phyloP scores from a whole-genome alignment of 1,140 invertebrate species.

The Dendrolimus punctatus region DNA sequence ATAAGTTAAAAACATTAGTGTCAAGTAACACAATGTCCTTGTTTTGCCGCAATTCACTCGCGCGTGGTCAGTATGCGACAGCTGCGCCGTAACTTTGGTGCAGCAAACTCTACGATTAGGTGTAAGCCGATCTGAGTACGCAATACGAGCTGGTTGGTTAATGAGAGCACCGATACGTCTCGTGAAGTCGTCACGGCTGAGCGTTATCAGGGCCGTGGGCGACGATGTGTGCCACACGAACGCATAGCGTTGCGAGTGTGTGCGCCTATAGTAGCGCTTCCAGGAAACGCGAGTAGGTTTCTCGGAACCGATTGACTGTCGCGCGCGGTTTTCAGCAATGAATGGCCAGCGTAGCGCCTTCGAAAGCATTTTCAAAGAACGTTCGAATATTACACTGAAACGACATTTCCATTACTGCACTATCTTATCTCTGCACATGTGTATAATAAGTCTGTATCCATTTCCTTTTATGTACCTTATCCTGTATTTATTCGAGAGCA shows the following conservation, averaged over 20 bases:
- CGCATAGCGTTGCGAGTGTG: constrained; percentile 29
- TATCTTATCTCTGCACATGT: background rate
- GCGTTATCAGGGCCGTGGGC: constrained; percentile 59
- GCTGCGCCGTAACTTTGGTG: constrained; percentile 18
- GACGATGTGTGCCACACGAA: constrained; percentile 40
- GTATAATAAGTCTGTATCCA: too few species aligned
- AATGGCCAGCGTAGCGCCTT: constrained; percentile 38
- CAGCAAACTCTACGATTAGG: constrained; percentile 60
- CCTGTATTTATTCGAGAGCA: too few species aligned
- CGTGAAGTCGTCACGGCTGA: constrained; percentile 44
- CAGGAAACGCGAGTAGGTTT: constrained; percentile 64
- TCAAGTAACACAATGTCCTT: background rate
- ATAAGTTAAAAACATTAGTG: too few species aligned
- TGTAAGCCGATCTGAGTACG: constrained; percentile 56
- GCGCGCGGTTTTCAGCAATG: constrained; percentile 61
- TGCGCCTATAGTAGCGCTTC: constrained; percentile 60
- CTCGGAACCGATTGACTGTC: constrained; percentile 60
- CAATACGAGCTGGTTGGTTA: constrained; percentile 52
- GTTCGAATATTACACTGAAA: background rate
- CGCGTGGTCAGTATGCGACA: background rate
- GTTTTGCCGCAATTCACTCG: background rate
- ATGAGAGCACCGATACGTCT: constrained; percentile 59
- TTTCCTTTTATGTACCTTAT: too few species aligned
- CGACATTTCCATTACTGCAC: background rate
- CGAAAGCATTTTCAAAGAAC: constrained; percentile 9